Evolutionary conservation across 37 sponge, comb jelly and placozoan genomes (phyloP).

Genomic region (Beroe ovata): DNA sequence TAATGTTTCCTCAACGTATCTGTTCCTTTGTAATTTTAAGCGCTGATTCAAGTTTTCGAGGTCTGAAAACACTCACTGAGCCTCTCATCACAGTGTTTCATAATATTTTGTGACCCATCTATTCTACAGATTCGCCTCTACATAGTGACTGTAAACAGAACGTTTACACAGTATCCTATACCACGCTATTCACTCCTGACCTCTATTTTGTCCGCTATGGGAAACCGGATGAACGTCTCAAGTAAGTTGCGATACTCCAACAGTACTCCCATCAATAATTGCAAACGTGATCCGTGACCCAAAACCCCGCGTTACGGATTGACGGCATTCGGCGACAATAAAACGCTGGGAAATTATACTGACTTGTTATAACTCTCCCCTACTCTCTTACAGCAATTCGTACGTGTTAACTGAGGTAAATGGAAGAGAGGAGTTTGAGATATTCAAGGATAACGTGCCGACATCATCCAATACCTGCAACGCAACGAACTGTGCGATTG

Average conservation of each 20-base stretch:
- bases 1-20: no score
- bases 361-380: neutral
- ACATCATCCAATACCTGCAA: slow-evolving; percentile 1
- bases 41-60: no score
- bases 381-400: neutral
- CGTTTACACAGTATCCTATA: slow-evolving; percentile 38
- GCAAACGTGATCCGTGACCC: neutral
- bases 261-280: neutral
- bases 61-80: no score
- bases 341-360: no score
- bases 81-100: no score
- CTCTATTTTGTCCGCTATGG: neutral
- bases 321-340: no score
- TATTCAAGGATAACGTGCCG: neutral
- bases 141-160: slow-evolving; percentile 32
- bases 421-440: slow-evolving; percentile 2
- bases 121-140: neutral
- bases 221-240: neutral
- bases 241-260: no score
- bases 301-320: neutral
- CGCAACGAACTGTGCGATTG: slow-evolving; percentile 34
- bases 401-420: slow-evolving; percentile 35
- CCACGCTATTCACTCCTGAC: slow-evolving; percentile 11
- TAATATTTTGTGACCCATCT: no score
- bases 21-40: no score